A percentile compares a stretch with the other conserved stretches of the same genome.
Evolutionary conservation across 2,797 vertebrate species (phyloP).

Genomic region (Crypturellus tataupa): DNA sequence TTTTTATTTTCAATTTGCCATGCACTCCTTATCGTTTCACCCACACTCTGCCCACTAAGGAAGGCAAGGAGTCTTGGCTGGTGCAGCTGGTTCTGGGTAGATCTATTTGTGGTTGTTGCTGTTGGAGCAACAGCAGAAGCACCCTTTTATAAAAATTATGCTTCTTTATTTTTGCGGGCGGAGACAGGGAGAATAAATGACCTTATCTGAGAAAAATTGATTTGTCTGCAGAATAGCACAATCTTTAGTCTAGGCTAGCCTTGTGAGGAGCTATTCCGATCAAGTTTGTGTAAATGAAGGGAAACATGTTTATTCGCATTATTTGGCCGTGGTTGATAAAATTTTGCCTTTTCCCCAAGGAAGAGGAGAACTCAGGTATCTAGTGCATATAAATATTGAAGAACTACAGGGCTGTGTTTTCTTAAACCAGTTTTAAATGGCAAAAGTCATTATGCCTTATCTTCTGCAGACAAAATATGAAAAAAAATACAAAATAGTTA

Average conservation of each 20-base stretch:
- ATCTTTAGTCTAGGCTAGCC: background rate
- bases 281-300: background rate
- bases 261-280: background rate
- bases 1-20: conserved; percentile 51
- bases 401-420: background rate
- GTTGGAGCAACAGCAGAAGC: conserved; percentile 31
- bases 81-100: conserved; percentile 25
- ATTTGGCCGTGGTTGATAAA: background rate
- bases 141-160: background rate
- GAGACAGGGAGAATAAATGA: background rate
- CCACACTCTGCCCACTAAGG: conserved; percentile 63
- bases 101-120: conserved; percentile 54
- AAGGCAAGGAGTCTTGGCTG: conserved; percentile 52
- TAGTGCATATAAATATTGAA: background rate
- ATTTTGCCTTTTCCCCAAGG: background rate
- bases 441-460: too few species aligned
- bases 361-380: background rate
- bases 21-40: conserved; percentile 44
- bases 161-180: background rate
- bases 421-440: too few species aligned
- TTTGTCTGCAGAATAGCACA: conserved; percentile 24
- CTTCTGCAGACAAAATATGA: background rate
- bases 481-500: background rate
- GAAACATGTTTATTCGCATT: background rate
- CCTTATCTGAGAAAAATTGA: conserved; percentile 48